Evolutionary conservation across 2,113 vertebrate species (phyloP).

Genomic region (Mellivora capensis): DNA sequence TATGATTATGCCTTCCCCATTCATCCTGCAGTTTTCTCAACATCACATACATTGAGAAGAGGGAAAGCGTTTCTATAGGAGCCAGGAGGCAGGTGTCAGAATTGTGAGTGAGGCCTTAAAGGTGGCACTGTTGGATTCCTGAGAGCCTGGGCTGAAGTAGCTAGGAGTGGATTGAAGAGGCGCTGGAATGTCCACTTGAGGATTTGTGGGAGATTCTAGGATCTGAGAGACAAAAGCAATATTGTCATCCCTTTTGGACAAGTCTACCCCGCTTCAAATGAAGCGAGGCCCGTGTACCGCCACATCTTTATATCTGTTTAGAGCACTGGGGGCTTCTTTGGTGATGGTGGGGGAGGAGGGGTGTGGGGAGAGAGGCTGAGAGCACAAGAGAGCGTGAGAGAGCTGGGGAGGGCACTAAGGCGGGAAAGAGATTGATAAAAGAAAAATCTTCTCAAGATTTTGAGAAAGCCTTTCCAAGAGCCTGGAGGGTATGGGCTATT

Average conservation of each 20-base stretch:
- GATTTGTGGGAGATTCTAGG: constrained; percentile 32
- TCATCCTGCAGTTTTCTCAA: constrained; percentile 40
- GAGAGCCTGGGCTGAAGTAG: constrained; percentile 48
- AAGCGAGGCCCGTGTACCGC: background rate
- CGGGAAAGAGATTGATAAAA: background rate
- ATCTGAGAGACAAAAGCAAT: constrained; percentile 60
- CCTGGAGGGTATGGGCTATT: background rate
- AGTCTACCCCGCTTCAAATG: constrained; percentile 28
- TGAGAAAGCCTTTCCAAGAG: constrained; percentile 41
- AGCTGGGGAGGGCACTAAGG: background rate
- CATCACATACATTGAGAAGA: constrained; percentile 43
- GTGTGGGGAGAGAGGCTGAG: background rate
- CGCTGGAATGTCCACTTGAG: constrained; percentile 43
- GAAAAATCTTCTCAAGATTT: background rate
- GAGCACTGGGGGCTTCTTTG: background rate
- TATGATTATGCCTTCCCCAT: constrained; percentile 51
- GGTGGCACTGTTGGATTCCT: constrained; percentile 36
- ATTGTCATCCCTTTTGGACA: constrained; percentile 41
- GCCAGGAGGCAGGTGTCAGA: constrained; percentile 57
- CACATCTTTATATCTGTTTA: constrained; percentile 48
- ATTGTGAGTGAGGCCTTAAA: constrained; percentile 59
- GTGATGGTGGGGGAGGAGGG: background rate
- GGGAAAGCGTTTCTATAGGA: constrained; percentile 41
- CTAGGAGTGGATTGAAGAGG: constrained; percentile 51
- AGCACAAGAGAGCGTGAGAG: constrained; percentile 26